These are phyloP conservation scores for Lagocephalus sceleratus DNA, from an alignment of 2,797 vertebrate species.

Conservation along the genomic window DNA sequence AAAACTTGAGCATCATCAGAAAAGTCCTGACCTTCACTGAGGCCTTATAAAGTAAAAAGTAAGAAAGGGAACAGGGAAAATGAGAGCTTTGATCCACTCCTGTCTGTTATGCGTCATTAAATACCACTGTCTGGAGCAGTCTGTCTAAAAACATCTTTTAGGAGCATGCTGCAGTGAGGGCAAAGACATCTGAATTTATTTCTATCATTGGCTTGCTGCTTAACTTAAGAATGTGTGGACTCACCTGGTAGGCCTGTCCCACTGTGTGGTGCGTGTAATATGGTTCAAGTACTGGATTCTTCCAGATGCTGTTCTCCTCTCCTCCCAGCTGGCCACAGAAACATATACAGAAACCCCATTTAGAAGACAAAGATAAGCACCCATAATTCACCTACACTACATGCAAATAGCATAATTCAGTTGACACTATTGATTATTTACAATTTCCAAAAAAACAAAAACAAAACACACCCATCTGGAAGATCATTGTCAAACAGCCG, in stretches of 20 bases:
- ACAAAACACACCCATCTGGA: constrained; percentile 88
- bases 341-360: constrained; percentile 64
- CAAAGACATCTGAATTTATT: constrained; percentile 12
- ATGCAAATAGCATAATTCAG: constrained; percentile 1
- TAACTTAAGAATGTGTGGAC: constrained; percentile 29
- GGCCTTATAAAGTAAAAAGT: constrained; percentile 7
- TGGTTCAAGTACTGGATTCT: constrained; percentile 98
- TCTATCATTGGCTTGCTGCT: neutral
- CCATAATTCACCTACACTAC: neutral
- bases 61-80: neutral
- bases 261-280: constrained; percentile 95
- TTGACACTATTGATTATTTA: constrained; percentile 6
- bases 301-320: constrained; percentile 93
- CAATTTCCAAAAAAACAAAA: constrained; percentile 2
- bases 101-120: constrained; percentile 28
- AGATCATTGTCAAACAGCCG: constrained; percentile 95
- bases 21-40: neutral
- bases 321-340: constrained; percentile 87
- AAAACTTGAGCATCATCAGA: neutral
- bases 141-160: constrained; percentile 22
- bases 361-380: constrained; percentile 33
- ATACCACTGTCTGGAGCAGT: constrained; percentile 25
- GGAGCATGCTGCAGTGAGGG: constrained; percentile 13
- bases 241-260: constrained; percentile 97
- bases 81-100: constrained; percentile 10